Percentiles rank a stretch among this genome's conserved stretches.
These are phyloP conservation scores for Cardiocondyla obscurior DNA, from an alignment of 1,140 invertebrate species.

Conservation along the genomic window DNA sequence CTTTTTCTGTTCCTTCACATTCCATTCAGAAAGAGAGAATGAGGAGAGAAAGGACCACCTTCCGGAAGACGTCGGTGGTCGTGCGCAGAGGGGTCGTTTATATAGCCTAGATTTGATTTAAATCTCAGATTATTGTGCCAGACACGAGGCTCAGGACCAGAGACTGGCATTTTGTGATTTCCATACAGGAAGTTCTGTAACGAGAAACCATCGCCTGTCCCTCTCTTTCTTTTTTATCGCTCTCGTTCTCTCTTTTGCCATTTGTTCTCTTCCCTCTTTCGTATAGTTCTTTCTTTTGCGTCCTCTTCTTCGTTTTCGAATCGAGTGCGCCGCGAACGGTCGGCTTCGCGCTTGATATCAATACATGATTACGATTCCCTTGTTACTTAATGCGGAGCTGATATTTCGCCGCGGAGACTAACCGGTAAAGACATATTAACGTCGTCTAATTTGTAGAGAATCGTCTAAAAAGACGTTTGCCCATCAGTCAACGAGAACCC, in stretches of 20 bases:
- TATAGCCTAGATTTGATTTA: slow-evolving; percentile 78
- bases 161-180: slow-evolving; percentile 76
- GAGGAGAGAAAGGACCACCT: slow-evolving; percentile 11
- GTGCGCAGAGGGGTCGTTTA: slow-evolving; percentile 55
- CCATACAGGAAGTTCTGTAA: slow-evolving; percentile 82
- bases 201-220: slow-evolving; percentile 73
- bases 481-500: background rate
- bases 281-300: slow-evolving; percentile 16
- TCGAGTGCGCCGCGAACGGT: slow-evolving; percentile 16
- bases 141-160: slow-evolving; percentile 63
- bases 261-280: slow-evolving; percentile 20
- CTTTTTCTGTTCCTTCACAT: slow-evolving; percentile 1
- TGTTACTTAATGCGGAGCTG: slow-evolving; percentile 46
- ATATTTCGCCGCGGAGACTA: slow-evolving; percentile 6
- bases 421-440: background rate
- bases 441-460: background rate
- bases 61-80: slow-evolving; percentile 62
- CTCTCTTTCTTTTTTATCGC: slow-evolving; percentile 29
- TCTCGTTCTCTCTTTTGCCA: background rate
- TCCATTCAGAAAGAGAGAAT: background rate
- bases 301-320: slow-evolving; percentile 24
- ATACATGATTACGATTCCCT: slow-evolving; percentile 67
- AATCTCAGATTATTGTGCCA: slow-evolving; percentile 75
- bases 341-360: slow-evolving; percentile 53
- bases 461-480: background rate